phyloP scores from a whole-genome alignment of 2,888 invertebrate genomes.

The Tachina grossa region DNA sequence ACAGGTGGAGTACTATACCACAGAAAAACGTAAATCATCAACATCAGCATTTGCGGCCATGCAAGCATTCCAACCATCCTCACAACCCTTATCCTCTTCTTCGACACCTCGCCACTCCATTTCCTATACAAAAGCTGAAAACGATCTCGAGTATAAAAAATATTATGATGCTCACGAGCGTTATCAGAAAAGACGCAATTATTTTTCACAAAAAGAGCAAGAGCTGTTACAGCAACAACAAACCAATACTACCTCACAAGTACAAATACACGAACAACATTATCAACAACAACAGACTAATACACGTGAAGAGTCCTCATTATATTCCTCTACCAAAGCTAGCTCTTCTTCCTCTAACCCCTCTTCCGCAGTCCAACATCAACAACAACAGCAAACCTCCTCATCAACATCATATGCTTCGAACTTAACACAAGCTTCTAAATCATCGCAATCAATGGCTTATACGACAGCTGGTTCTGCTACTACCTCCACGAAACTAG shows the following conservation, averaged over 20 bases:
- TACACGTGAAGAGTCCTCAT: conserved; percentile 72
- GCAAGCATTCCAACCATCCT: conserved; percentile 82
- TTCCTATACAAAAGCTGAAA: conserved; percentile 71
- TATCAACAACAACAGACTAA: conserved; percentile 71
- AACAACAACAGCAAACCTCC: conserved; percentile 74
- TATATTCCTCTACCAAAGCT: conserved; percentile 76
- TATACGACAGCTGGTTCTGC: conserved; percentile 53
- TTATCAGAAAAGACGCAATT: conserved; percentile 79
- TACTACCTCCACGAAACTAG: conserved; percentile 69
- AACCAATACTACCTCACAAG: conserved; percentile 71
- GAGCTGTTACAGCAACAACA: conserved; percentile 76
- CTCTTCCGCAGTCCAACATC: conserved; percentile 80
- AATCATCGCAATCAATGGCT: conserved; percentile 71
- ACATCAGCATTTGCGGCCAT: conserved; percentile 81
- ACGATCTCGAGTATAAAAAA: conserved; percentile 78
- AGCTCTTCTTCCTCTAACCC: conserved; percentile 78
- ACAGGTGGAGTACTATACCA: conserved; percentile 75
- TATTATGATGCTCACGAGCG: conserved; percentile 79
- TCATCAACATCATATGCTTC: conserved; percentile 71
- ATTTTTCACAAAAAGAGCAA: conserved; percentile 80
- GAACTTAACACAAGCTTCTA: conserved; percentile 73
- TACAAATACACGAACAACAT: conserved; percentile 61
- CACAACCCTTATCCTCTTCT: conserved; percentile 75
- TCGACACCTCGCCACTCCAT: conserved; percentile 75
- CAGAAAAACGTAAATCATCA: conserved; percentile 71